phyloP scores from a whole-genome alignment of 2,888 invertebrate species.

The Ametastegia equiseti region DNA sequence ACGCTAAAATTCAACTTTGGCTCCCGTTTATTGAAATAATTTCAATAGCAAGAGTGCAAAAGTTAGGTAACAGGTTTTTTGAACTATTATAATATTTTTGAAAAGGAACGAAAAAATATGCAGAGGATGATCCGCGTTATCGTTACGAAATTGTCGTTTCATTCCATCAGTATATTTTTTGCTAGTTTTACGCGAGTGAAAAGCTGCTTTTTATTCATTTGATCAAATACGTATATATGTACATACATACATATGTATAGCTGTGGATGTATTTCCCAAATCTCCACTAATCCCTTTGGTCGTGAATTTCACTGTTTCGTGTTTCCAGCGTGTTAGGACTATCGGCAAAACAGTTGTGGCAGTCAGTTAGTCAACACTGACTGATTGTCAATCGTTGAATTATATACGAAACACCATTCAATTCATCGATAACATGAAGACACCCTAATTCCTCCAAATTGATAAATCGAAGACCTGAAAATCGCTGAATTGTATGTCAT shows the following conservation, averaged over 20 bases:
- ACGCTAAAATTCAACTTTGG: background rate
- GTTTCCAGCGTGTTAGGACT: background rate
- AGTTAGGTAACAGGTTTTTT: background rate
- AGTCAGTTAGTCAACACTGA: background rate
- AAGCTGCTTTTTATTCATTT: background rate
- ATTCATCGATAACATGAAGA: background rate
- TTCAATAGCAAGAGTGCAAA: background rate
- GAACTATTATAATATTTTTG: background rate
- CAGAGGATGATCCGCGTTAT: background rate
- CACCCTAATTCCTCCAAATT: background rate
- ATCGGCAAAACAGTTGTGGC: conserved; percentile 6
- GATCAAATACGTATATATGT: background rate
- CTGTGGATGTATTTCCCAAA: background rate
- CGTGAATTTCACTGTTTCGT: background rate
- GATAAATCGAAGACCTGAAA: background rate
- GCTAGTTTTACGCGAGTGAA: background rate
- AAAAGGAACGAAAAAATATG: too few relatives aligned
- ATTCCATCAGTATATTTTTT: background rate
- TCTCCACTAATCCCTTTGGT: background rate
- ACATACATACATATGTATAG: too few relatives aligned
- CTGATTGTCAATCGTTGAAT: background rate
- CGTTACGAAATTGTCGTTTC: background rate
- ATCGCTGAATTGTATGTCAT: background rate
- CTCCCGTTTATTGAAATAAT: background rate
- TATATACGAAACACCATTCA: background rate